Percentiles rank a stretch among this genome's conserved stretches.
These are phyloP conservation scores for Myanophis thanlyinensis DNA, from an alignment of 2,113 vertebrate species.

Conservation along the genomic window DNA sequence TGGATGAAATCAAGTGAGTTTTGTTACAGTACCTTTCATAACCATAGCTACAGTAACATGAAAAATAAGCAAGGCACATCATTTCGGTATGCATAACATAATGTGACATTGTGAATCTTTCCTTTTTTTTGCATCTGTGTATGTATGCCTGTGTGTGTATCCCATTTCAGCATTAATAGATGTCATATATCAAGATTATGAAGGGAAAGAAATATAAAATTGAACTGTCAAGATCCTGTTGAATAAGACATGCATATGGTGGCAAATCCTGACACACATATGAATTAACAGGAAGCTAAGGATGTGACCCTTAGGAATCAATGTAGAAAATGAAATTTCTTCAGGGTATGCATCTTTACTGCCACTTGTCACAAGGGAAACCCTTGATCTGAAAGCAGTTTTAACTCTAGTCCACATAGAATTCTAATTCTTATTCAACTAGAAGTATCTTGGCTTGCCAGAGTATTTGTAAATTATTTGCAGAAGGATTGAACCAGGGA, in stretches of 20 bases:
- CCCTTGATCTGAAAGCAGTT: conserved; percentile 24
- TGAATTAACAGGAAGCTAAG: conserved; percentile 2
- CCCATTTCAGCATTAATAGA: not conserved
- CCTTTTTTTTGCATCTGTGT: not conserved
- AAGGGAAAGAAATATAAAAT: conserved; percentile 8
- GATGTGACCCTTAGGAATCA: conserved; percentile 1
- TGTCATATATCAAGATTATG: not conserved
- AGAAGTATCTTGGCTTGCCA: not conserved
- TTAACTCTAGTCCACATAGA: not conserved
- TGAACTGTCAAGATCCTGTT: not conserved
- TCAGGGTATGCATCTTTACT: conserved; percentile 9
- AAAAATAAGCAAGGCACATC: not conserved
- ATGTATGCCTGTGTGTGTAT: not conserved
- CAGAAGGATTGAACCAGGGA: not conserved
- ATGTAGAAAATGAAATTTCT: conserved; percentile 29
- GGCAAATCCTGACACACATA: not conserved
- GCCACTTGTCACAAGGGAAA: conserved; percentile 3
- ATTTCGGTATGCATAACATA: not conserved
- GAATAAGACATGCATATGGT: conserved; percentile 6
- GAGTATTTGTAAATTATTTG: conserved; percentile 17
- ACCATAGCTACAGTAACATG: not conserved
- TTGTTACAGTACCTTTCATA: not conserved
- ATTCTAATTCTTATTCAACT: conserved; percentile 13
- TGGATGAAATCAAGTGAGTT: fast-evolving
- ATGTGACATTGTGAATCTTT: not conserved